These are phyloP conservation scores for Margaritifera margaritifera DNA, from an alignment of 2,888 invertebrate species.

Conservation along the genomic window DNA sequence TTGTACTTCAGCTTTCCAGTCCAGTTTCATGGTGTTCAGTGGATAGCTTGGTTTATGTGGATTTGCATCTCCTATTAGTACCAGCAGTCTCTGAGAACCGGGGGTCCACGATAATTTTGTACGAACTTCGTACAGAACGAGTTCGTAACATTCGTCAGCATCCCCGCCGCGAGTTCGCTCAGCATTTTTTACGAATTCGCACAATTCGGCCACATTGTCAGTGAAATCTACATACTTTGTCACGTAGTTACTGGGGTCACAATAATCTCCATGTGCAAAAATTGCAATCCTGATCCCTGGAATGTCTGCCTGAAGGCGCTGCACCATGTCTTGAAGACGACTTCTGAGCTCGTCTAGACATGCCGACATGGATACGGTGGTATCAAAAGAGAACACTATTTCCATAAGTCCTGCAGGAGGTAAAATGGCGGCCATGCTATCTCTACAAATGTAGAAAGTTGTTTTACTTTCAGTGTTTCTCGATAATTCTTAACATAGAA, in stretches of 20 bases:
- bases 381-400: slow-evolving; percentile 65
- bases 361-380: slow-evolving; percentile 60
- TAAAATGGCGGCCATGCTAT: slow-evolving; percentile 1
- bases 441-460: neutral
- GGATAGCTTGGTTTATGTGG: slow-evolving; percentile 33
- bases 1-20: slow-evolving; percentile 31
- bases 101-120: slow-evolving; percentile 49
- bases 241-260: slow-evolving; percentile 45
- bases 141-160: slow-evolving; percentile 56
- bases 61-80: slow-evolving; percentile 54
- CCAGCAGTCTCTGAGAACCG: slow-evolving; percentile 47
- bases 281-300: slow-evolving; percentile 64
- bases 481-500: too few relatives aligned
- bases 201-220: slow-evolving; percentile 35
- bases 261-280: slow-evolving; percentile 70
- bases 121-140: slow-evolving; percentile 49
- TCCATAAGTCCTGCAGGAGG: slow-evolving; percentile 52
- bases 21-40: slow-evolving; percentile 35
- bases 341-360: slow-evolving; percentile 53
- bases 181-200: slow-evolving; percentile 40
- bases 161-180: slow-evolving; percentile 51
- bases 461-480: too few relatives aligned
- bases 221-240: slow-evolving; percentile 49
- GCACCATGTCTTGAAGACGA: slow-evolving; percentile 59
- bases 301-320: slow-evolving; percentile 65